A percentile compares a stretch with the other conserved stretches of the same genome.
phyloP scores from a whole-genome alignment of 1,140 invertebrate genomes.

The roundworm (Caenorhabditis elegans) region WBcel235 BX284606.5:5768001-5768500 shows the following conservation, averaged over 20 bases:
- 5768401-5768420: no score
- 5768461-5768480: no score
- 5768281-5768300: slow-evolving; percentile 42
- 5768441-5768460: no score
- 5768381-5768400: no score
- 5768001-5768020: slow-evolving; percentile 37
- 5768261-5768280: not conserved
- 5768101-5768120: slow-evolving; percentile 10
- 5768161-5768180: slow-evolving; percentile 31
- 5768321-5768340: slow-evolving; percentile 40
- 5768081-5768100: not conserved
- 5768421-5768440: no score
- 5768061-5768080: not conserved
- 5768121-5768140: not conserved
- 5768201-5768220: slow-evolving; percentile 21
- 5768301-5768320: slow-evolving; percentile 44
- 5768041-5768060: not conserved
- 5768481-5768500: no score
- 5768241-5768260: not conserved
- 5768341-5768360: slow-evolving; percentile 22
- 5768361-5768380: not conserved
- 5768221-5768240: not conserved
- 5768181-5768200: slow-evolving; percentile 38
- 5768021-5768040: not conserved
- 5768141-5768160: slow-evolving; percentile 34